Evolutionary conservation across 2,888 invertebrate genomes (phyloP).

Genomic region (Hyles lineata): DNA sequence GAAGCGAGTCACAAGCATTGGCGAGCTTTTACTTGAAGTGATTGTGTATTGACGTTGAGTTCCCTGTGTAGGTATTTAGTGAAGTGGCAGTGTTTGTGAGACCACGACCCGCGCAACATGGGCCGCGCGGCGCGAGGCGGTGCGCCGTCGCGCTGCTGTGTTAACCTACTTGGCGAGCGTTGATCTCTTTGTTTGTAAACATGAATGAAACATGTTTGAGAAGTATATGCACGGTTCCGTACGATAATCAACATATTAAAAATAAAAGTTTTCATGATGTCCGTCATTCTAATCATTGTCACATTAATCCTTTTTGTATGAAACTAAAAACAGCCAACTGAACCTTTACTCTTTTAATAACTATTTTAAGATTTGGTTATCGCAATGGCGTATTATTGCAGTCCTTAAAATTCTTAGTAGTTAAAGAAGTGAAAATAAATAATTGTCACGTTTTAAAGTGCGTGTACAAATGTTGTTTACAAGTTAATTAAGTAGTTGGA

Average conservation of each 20-base stretch:
- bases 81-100: constrained; percentile 43
- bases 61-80: constrained; percentile 37
- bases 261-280: not conserved
- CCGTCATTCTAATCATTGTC: not conserved
- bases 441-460: not conserved
- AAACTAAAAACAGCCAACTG: not conserved
- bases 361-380: too few relatives aligned
- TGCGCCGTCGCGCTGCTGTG: constrained; percentile 63
- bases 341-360: too few relatives aligned
- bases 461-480: not conserved
- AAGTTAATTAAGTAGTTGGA: not conserved
- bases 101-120: constrained; percentile 83
- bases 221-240: constrained; percentile 43
- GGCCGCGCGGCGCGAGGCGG: constrained; percentile 54
- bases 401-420: not conserved
- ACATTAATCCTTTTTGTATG: not conserved
- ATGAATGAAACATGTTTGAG: constrained; percentile 52
- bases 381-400: not conserved
- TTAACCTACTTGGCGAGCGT: constrained; percentile 83
- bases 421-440: not conserved
- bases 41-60: not conserved
- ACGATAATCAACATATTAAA: constrained; percentile 32
- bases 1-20: not conserved
- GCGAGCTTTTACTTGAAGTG: not conserved
- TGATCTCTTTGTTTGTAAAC: constrained; percentile 86